A percentile compares a stretch with the other conserved stretches of the same genome.
Evolutionary conservation across 2,797 vertebrate genomes (phyloP).

Genomic region (Pseudomugil gertrudae): DNA sequence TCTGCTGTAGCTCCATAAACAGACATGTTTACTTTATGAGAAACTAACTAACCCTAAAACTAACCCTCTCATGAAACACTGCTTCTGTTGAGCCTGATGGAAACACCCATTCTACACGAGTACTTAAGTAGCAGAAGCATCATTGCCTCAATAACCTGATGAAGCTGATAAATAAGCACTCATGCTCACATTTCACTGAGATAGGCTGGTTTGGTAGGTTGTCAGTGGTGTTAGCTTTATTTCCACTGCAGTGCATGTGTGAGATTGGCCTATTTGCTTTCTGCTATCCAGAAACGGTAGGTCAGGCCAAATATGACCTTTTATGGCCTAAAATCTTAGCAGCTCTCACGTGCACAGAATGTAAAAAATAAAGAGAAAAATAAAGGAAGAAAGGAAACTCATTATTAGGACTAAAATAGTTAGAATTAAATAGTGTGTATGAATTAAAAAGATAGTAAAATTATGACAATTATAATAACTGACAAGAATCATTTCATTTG

Average conservation of each 20-base stretch:
- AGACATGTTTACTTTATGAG: slow-evolving; percentile 13
- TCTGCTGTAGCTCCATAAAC: not conserved
- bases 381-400: not conserved
- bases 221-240: slow-evolving; percentile 57
- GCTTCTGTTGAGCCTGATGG: not conserved
- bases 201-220: slow-evolving; percentile 20
- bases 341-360: not conserved
- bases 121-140: not conserved
- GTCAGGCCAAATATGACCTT: slow-evolving; percentile 33
- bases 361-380: not conserved
- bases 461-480: not conserved
- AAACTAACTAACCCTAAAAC: too few species aligned
- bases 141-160: slow-evolving; percentile 17
- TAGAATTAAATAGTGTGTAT: not conserved
- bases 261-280: slow-evolving; percentile 53
- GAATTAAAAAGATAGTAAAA: not conserved
- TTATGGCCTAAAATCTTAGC: not conserved
- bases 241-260: slow-evolving; percentile 35
- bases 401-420: not conserved
- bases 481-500: not conserved
- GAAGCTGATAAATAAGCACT: slow-evolving; percentile 41
- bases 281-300: slow-evolving; percentile 30
- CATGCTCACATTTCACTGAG: slow-evolving; percentile 64
- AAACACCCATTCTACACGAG: not conserved
- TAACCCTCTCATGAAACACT: slow-evolving; percentile 19